Evolutionary conservation across 2,888 invertebrate species (phyloP).

Genomic region (Emmelina monodactyla): DNA sequence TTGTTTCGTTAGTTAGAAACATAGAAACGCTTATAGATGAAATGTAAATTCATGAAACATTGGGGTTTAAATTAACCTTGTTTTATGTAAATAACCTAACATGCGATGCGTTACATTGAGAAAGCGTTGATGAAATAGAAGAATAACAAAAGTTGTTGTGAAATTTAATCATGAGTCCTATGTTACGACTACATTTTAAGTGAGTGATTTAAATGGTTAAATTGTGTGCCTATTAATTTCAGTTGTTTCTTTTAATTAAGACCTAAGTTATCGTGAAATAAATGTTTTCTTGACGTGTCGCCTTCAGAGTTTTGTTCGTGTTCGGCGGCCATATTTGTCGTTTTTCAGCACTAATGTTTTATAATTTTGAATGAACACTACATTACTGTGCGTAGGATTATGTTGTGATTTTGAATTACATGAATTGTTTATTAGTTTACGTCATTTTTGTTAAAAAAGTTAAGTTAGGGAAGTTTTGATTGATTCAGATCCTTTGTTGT

Average conservation of each 20-base stretch:
- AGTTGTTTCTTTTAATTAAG: no score
- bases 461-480: no score
- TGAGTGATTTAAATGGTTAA: slow-evolving; percentile 32
- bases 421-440: slow-evolving; percentile 19
- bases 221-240: slow-evolving; percentile 17
- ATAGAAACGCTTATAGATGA: slow-evolving; percentile 16
- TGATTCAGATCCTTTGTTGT: slow-evolving; percentile 40
- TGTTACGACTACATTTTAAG: slow-evolving; percentile 43
- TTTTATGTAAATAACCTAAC: slow-evolving; percentile 43
- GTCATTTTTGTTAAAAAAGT: no score
- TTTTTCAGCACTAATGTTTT: slow-evolving; percentile 30
- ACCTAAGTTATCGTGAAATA: slow-evolving; percentile 12
- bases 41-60: slow-evolving; percentile 7
- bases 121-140: background rate
- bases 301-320: slow-evolving; percentile 46
- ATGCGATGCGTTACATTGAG: slow-evolving; percentile 37
- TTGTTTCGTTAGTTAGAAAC: slow-evolving; percentile 24
- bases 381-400: background rate
- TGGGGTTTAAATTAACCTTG: slow-evolving; percentile 8
- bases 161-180: slow-evolving; percentile 45
- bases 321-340: slow-evolving; percentile 64
- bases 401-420: slow-evolving; percentile 11
- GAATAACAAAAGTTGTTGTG: slow-evolving; percentile 28
- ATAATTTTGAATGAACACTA: background rate
- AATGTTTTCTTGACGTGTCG: slow-evolving; percentile 56